Evolutionary conservation across 2,113 vertebrate genomes (phyloP), one percentile per base, ranked within the genome.

Genomic region (Glaucomys volans): DNA sequence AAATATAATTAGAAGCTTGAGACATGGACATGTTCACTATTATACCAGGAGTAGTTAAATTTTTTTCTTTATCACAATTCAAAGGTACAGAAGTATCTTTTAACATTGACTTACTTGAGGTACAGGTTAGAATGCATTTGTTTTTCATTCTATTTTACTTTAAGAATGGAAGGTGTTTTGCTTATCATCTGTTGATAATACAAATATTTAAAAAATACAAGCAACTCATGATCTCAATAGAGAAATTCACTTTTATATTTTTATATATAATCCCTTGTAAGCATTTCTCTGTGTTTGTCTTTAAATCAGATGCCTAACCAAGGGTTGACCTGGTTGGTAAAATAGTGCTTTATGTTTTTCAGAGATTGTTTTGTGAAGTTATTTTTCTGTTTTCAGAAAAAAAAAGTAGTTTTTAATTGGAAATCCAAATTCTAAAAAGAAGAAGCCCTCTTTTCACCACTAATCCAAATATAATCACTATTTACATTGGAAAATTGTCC

Each of bases 1-100:
- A n/a, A 91, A 79, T 79, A 80, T 54, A 88, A 94, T 86, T 83
- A 87, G 26, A 87, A 95, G 64, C 74, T 80, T 80, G 67, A 94
- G 11, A 16, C 44, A 86, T 2, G 95, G 72, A 85, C 24, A 76
- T 7, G 79, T 72, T 47, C 22, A 86, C 95, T 96, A 75, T 91
- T 80, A 74, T 66, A n/a, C 26, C n/a, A 71, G 20, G 64, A 90
- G 32, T 85, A 90, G 28, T 91, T 89, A 80, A 94, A 8, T 18
- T 8, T 85, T 85, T 67, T 72, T 69, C 44, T 85, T 85, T 91
- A 50, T 74, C 4, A 37, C 14, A 89, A 35, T 81, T 30, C 32
- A 93, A 75, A 77, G 28, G 52, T 67, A 74, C 1, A 85, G 11
- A 91, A 81, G 20, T 54, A 2, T 90, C 47, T 96, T 93, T 87